A percentile compares a stretch with the other conserved stretches of the same genome.
phyloP scores from a whole-genome alignment of 2,888 invertebrate genomes.

The Drosophila prolongata region DNA sequence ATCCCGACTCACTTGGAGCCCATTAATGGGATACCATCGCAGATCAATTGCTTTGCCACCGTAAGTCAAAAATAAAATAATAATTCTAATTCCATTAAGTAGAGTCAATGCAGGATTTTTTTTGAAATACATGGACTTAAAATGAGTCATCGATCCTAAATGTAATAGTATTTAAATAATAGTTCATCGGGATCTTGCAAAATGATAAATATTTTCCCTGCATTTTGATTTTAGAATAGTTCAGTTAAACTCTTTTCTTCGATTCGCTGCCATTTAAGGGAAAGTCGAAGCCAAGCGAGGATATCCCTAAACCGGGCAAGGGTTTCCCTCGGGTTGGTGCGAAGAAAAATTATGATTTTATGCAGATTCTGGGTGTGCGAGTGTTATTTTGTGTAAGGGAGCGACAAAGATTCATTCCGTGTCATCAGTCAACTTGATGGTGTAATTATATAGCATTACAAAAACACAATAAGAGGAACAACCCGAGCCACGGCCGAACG shows the following conservation, averaged over 20 bases:
- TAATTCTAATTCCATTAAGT: constrained; percentile 66
- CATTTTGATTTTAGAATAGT: background rate
- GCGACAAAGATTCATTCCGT: constrained; percentile 83
- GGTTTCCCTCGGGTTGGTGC: constrained; percentile 26
- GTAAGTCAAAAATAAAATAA: constrained; percentile 69
- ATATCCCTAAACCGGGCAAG: constrained; percentile 38
- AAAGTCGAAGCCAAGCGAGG: constrained; percentile 5
- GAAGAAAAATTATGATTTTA: constrained; percentile 80
- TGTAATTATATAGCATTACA: constrained; percentile 82
- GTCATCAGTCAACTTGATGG: constrained; percentile 85
- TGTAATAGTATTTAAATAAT: no score
- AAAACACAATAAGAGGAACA: constrained; percentile 51
- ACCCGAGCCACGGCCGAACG: constrained; percentile 24
- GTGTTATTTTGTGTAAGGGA: constrained; percentile 60
- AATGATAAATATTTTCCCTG: no score
- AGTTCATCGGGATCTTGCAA: no score
- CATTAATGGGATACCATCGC: constrained; percentile 2
- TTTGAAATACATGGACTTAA: no score
- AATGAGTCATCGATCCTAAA: no score
- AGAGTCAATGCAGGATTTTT: background rate
- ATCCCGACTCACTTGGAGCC: constrained; percentile 9
- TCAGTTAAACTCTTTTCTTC: background rate
- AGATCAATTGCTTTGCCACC: constrained; percentile 64
- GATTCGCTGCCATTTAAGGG: background rate
- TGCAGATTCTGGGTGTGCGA: constrained; percentile 66